Base-by-base conservation (phyloP, 2,888 invertebrate species). In the Desoria tigrina region DNA sequence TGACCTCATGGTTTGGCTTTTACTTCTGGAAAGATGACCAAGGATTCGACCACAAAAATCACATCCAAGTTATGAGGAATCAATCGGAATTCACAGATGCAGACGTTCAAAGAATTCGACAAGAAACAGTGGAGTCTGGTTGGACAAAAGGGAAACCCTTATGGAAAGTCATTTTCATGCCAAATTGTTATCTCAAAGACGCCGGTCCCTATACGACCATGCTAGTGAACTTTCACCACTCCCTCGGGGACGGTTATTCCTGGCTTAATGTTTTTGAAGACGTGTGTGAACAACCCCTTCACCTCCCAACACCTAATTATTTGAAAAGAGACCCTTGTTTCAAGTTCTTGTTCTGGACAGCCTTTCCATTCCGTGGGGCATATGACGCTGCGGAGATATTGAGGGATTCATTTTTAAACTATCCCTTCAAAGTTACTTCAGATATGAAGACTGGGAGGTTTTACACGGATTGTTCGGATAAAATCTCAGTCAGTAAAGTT, bases 1-100 rank as follows among this genome's bases (percentile, higher is more conserved):
- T 45, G 45, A 45, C 45, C 45, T 9, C 16, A 6, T 45, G 45
- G 45, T 6, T n/a, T 45, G 45, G 45, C 21, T 45, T 11, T n/a
- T 45, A 45, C 45, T 45, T 45, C 16, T 45, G 45, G 45, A 45
- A 45, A 45, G 45, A 45, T 21, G 45, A 45, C 16, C 6, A 45
- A 45, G n/a, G 16, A 16, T 45, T 45, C 21, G 45, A 45, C 16
- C 16, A 11, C 4, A 45, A 45, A 45, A 45, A 45, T 21, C 45
- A 45, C 32, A 32, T 11, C 32, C 32, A 32, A 32, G 11, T 7
- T 32, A 32, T 32, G 32, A 32, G 32, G 16, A 21, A 45, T 6
- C 6, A 16, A 45, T 18, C 45, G 45, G 45, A 39, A 39, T 16
- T 45, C 21, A 16, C 9, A n/a, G 45, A 45, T 9, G 45, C 6